Evolutionary conservation across 2,797 vertebrate species (phyloP).

Genomic region (Clamator glandarius): DNA sequence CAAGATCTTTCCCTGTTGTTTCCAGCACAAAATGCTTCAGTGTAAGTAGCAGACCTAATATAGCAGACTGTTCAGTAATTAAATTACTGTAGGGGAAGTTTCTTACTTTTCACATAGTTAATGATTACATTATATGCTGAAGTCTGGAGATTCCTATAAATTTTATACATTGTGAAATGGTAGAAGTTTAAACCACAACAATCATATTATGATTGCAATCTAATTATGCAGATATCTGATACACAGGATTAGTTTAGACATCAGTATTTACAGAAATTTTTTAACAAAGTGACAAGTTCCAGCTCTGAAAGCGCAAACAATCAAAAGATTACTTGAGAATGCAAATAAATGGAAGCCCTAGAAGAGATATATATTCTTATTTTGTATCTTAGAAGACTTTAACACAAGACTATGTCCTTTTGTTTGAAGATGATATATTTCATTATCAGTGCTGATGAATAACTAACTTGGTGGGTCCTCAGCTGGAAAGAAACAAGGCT

Average conservation of each 20-base stretch:
- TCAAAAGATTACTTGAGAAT: not conserved
- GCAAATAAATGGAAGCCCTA: not conserved
- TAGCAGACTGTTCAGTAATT: not conserved
- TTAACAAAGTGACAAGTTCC: not conserved
- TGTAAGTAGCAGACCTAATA: not conserved
- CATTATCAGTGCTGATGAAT: not conserved
- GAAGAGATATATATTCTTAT: not conserved
- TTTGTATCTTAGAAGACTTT: not conserved
- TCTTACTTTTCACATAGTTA: not conserved
- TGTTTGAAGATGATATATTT: not conserved
- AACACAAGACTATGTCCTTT: not conserved
- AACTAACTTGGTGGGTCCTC: not conserved
- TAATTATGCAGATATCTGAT: not conserved
- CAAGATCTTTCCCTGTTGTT: not conserved
- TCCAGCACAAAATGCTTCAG: not conserved
- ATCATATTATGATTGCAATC: not conserved
- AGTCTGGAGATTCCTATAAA: not conserved
- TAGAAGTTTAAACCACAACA: conserved; percentile 1
- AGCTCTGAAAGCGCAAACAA: not conserved
- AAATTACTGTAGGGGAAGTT: not conserved
- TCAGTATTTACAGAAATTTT: not conserved
- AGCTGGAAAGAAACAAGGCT: not conserved
- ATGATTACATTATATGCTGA: not conserved
- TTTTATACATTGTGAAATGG: not conserved
- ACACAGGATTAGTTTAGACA: not conserved